Conservation (phyloP, 2,888 invertebrate genomes). For the Phragmatobia fuliginosa region DNA sequence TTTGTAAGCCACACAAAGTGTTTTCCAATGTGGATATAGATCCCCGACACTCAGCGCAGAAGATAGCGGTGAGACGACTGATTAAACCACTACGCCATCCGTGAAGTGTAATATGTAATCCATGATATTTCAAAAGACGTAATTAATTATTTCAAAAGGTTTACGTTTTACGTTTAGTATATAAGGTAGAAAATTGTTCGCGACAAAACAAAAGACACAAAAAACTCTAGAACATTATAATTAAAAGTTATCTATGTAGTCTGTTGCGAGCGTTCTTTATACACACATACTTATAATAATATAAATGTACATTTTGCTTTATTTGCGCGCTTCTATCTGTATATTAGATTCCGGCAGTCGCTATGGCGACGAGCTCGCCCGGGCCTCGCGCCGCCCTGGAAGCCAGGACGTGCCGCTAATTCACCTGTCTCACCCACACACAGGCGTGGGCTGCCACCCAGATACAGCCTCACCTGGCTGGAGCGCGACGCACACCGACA, state of each 20-base stretch:
- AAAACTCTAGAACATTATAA: conserved; percentile 37
- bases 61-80: no score
- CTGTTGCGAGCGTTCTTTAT: conserved; percentile 35
- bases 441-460: conserved; percentile 41
- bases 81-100: no score
- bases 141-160: background rate
- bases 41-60: no score
- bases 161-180: background rate
- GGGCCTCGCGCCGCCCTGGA: conserved; percentile 64
- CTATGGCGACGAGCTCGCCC: conserved; percentile 76
- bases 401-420: conserved; percentile 66
- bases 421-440: conserved; percentile 75
- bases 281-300: background rate
- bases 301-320: conserved; percentile 57
- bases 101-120: background rate
- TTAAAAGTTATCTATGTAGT: conserved; percentile 43
- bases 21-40: no score
- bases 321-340: conserved; percentile 61
- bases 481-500: conserved; percentile 59
- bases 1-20: no score
- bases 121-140: background rate
- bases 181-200: conserved; percentile 7
- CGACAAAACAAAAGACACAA: conserved; percentile 24
- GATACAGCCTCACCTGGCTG: conserved; percentile 56
- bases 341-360: conserved; percentile 73